These are phyloP conservation scores for Terebella lapidaria DNA, from an alignment of 2,888 invertebrate genomes.

Conservation along the genomic window DNA sequence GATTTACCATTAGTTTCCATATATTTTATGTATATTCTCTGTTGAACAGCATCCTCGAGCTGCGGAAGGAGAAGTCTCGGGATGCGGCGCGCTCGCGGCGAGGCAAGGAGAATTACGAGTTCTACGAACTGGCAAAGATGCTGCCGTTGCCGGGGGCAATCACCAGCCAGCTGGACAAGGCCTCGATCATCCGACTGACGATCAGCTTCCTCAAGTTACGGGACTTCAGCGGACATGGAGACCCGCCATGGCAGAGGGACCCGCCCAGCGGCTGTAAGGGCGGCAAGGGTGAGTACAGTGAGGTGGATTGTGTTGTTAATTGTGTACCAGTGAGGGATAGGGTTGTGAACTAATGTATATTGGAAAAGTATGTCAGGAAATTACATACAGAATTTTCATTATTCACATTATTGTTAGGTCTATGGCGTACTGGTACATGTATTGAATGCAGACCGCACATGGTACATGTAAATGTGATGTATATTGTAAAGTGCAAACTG, in stretches of 20 bases:
- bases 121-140: slow-evolving; percentile 86
- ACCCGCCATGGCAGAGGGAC: slow-evolving; percentile 81
- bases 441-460: too few species aligned
- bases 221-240: slow-evolving; percentile 91
- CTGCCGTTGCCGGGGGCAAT: slow-evolving; percentile 90
- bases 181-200: slow-evolving; percentile 89
- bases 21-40: too few species aligned
- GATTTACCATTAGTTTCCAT: too few species aligned
- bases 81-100: slow-evolving; percentile 90
- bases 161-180: slow-evolving; percentile 93
- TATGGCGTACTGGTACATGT: too few species aligned
- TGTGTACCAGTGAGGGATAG: too few species aligned
- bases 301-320: too few species aligned
- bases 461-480: too few species aligned
- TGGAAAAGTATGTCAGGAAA: too few species aligned
- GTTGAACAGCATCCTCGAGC: slow-evolving; percentile 50
- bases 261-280: slow-evolving; percentile 19
- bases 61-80: slow-evolving; percentile 88
- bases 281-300: slow-evolving; percentile 12
- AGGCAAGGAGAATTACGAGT: slow-evolving; percentile 96
- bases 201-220: slow-evolving; percentile 94
- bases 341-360: too few species aligned
- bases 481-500: too few species aligned
- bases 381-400: too few species aligned
- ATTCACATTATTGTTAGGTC: too few species aligned